Evolutionary conservation across 2,797 vertebrate genomes (phyloP), one percentile per base, ranked within the genome.

Genomic region (Pseudochromis fuscus): DNA sequence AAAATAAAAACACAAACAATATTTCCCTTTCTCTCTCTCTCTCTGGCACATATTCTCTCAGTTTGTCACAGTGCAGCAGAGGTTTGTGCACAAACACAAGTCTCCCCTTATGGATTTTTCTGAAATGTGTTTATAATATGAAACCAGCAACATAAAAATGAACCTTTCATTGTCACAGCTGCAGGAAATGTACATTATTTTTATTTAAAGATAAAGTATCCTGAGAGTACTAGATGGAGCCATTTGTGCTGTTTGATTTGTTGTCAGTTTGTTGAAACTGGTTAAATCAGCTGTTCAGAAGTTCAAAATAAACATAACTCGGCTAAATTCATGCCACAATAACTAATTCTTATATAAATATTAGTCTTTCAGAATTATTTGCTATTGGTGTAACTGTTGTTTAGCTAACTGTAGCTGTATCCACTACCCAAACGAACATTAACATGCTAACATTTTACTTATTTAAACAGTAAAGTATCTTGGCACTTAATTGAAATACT

Each of bases 1-100:
- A 92, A 91, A 93, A 91, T 88, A 92, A 93, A 93, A 92, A 84
- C 81, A 87, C 81, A 90, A 92, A 91, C 88, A 91, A 87, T 85
- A 88, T 88, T 87, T 88, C 67, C 57, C 73, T 76, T 88, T 69
- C 60, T 74, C 71, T 82, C 67, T 69, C 60, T 74, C 71, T 82
- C 67, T 40, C 40, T 33, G 23, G 46, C 75, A 65, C 70, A 59
- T 52, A 35, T 59, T 30, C 42, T 49, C 50, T 45, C 52, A 25
- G 19, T 70, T 74, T 72, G 67, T 75, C 74, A 58, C 30, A 51
- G 57, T 60, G 72, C 69, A 40, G 58, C 50, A 59, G 70, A 80
- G 45, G 67, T 56, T 38, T 42, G 68, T 51, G 52, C 53, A 59
- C 62, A 80, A 71, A 72, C 19, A 51, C 66, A 79, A 63, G 60